Conservation (phyloP, 2,113 vertebrate genomes). For the Tupaia chinensis region DNA sequence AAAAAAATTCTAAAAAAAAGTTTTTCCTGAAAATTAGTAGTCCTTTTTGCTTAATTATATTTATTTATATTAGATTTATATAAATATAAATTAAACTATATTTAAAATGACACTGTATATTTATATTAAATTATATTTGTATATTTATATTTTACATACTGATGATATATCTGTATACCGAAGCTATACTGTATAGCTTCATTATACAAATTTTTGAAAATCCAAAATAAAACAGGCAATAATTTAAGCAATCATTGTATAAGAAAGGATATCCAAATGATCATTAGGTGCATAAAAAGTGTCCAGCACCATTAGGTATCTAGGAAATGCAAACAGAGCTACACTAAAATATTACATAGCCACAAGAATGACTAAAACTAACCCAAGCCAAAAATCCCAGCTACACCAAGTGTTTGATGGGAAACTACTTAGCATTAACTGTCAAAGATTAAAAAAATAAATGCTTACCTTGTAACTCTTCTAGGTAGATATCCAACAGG, state of each 20-base stretch:
- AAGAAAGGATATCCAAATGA: not conserved
- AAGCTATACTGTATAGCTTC: no score
- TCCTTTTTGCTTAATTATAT: no score
- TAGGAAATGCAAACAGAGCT: slow-evolving; percentile 1
- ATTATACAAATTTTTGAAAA: no score
- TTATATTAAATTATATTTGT: not conserved
- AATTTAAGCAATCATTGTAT: slow-evolving; percentile 15
- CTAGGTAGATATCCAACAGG: not conserved
- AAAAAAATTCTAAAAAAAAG: no score
- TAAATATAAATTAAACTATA: no score
- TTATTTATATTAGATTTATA: no score
- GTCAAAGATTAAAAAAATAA: slow-evolving; percentile 5
- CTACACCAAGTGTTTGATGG: not conserved
- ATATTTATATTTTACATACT: not conserved
- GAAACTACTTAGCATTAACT: not conserved
- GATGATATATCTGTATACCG: not conserved
- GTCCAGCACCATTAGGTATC: not conserved
- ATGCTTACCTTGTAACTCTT: not conserved
- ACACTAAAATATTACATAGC: not conserved
- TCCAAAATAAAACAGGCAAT: not conserved
- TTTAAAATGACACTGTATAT: no score
- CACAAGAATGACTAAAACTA: not conserved
- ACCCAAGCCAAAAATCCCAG: not conserved
- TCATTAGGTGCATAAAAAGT: not conserved
- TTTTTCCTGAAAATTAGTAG: no score